Evolutionary conservation across 2,113 vertebrate species (phyloP).

Genomic region (Sialia sialis): DNA sequence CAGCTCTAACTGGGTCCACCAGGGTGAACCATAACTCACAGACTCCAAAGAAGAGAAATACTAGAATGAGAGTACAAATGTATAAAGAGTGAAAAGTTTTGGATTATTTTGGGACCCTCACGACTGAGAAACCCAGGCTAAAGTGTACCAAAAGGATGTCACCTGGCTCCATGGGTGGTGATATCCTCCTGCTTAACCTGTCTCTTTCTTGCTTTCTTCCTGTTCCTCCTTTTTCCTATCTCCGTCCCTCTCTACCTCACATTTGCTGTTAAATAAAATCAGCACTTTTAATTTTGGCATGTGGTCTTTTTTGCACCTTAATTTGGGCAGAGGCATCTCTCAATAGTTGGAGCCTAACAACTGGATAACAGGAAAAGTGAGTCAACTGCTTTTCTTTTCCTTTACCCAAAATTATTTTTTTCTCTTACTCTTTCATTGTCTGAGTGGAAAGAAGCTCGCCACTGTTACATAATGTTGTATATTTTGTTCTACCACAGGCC

Average conservation of each 20-base stretch:
- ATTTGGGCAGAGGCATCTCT: background rate
- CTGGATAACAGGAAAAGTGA: background rate
- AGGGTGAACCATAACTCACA: background rate
- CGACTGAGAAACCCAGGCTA: background rate
- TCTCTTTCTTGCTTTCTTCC: background rate
- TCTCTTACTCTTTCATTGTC: background rate
- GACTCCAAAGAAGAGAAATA: background rate
- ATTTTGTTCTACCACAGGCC: background rate
- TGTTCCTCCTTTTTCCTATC: background rate
- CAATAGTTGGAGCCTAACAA: background rate
- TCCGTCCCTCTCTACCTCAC: background rate
- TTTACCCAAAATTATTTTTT: background rate
- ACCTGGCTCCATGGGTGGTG: accelerated
- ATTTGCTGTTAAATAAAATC: background rate
- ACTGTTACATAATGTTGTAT: background rate
- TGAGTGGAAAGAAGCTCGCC: background rate
- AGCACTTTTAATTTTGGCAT: accelerated
- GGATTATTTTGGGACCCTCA: background rate
- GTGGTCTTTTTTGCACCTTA: background rate
- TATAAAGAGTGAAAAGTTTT: background rate
- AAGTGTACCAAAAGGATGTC: background rate
- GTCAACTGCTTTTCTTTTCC: background rate
- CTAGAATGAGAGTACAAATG: background rate
- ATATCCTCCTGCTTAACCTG: background rate
- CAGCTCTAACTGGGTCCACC: background rate